Evolutionary conservation across 2,797 vertebrate species (phyloP).

Genomic region (Hippocampus kuda): DNA sequence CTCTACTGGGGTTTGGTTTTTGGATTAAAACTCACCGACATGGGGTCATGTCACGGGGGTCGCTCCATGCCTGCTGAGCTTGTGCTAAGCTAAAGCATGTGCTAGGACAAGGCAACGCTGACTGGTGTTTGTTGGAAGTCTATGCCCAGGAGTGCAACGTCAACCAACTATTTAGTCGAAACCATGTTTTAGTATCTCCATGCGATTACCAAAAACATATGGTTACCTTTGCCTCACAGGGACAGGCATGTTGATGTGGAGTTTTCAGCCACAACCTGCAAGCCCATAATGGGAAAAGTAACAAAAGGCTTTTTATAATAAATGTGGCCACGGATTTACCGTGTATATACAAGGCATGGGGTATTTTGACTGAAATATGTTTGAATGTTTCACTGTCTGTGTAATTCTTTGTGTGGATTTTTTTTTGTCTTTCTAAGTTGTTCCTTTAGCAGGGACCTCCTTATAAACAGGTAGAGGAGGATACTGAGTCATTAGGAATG

Average conservation of each 20-base stretch:
- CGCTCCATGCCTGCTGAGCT: background rate
- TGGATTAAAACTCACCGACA: background rate
- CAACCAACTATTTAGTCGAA: background rate
- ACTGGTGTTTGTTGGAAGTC: background rate
- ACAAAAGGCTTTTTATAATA: too few relatives aligned
- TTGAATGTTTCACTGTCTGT: background rate
- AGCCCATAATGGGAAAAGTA: background rate
- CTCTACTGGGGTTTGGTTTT: background rate
- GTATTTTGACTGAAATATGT: background rate
- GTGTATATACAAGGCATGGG: too few relatives aligned
- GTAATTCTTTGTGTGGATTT: background rate
- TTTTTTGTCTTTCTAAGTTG: background rate
- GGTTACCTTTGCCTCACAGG: background rate
- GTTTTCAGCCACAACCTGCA: background rate
- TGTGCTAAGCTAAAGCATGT: slow-evolving; percentile 1
- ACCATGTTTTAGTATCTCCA: background rate
- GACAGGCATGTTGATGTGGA: background rate
- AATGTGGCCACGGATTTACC: too few relatives aligned
- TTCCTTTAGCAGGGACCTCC: background rate
- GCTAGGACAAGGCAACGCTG: background rate
- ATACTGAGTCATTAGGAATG: background rate
- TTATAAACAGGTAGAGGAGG: background rate
- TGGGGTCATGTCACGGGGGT: background rate
- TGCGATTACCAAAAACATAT: background rate
- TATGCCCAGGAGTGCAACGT: background rate